A percentile compares a stretch with the other conserved stretches of the same genome.
phyloP scores from a whole-genome alignment of 2,888 invertebrate genomes.

The Eupithecia dodoneata region DNA sequence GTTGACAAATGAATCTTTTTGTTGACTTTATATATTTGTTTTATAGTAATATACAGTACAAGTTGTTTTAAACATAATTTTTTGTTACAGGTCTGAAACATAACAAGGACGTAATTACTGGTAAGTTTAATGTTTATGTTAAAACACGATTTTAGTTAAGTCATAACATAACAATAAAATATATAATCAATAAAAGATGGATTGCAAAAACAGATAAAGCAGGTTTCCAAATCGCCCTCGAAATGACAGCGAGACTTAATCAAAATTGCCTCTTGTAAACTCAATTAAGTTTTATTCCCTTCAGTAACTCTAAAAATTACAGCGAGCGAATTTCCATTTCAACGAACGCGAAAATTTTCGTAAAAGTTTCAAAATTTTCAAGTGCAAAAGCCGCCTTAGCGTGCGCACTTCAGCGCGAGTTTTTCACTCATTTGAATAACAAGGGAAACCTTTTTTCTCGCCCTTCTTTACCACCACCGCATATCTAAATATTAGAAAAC shows the following conservation, averaged over 20 bases:
- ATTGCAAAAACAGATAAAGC: not conserved
- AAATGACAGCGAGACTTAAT: constrained; percentile 3
- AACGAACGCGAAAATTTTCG: constrained; percentile 19
- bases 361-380: constrained; percentile 57
- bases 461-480: constrained; percentile 34
- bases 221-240: constrained; percentile 1
- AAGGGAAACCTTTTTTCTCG: constrained; percentile 73
- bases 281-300: constrained; percentile 11
- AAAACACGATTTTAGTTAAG: not conserved
- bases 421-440: constrained; percentile 78
- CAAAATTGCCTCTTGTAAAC: constrained; percentile 1
- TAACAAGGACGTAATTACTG: not conserved
- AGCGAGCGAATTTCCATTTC: constrained; percentile 22
- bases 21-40: not conserved
- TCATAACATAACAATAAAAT: not conserved
- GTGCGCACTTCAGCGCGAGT: constrained; percentile 60
- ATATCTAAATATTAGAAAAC: constrained; percentile 14
- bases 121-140: not conserved
- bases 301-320: constrained; percentile 17
- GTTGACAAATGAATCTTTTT: not conserved
- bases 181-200: not conserved
- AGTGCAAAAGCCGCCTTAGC: constrained; percentile 59
- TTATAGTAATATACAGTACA: too few species aligned
- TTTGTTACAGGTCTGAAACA: not conserved
- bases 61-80: not conserved